phyloP scores from a whole-genome alignment of 37 sponge, comb jelly and placozoan species.

The Chondrosia reniformis region DNA sequence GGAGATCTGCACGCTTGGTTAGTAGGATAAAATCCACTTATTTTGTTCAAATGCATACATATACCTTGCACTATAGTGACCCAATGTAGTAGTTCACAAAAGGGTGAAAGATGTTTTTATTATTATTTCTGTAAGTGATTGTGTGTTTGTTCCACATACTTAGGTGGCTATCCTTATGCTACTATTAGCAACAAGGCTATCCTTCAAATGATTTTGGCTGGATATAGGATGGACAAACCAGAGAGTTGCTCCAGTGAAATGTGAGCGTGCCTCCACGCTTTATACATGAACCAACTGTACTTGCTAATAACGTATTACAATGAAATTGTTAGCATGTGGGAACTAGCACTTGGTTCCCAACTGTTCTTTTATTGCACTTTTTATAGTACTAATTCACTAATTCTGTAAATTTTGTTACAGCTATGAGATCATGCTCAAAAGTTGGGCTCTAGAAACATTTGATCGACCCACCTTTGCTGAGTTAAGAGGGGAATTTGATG shows the following conservation, averaged over 20 bases:
- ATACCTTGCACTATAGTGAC: too few relatives aligned
- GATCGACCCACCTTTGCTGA: background rate
- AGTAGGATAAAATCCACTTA: too few relatives aligned
- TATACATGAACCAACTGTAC: background rate
- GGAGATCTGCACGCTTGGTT: conserved; percentile 64
- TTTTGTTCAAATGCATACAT: too few relatives aligned
- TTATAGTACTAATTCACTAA: background rate
- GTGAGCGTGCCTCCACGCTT: conserved; percentile 28
- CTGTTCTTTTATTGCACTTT: background rate
- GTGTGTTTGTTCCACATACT: background rate
- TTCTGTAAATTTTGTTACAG: background rate
- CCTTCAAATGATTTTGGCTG: conserved; percentile 5
- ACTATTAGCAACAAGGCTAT: conserved; percentile 39
- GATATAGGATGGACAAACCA: conserved; percentile 41
- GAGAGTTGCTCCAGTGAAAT: conserved; percentile 47
- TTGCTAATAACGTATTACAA: background rate
- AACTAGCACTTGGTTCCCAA: background rate
- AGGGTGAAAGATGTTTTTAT: background rate
- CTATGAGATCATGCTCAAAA: background rate
- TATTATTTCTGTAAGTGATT: background rate
- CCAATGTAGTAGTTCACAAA: too few relatives aligned
- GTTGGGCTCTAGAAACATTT: background rate
- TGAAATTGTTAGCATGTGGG: background rate
- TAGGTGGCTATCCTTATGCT: conserved; percentile 64
- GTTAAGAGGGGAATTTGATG: background rate